phyloP scores from a whole-genome alignment of 2,113 vertebrate species.

The Carassius auratus region DNA sequence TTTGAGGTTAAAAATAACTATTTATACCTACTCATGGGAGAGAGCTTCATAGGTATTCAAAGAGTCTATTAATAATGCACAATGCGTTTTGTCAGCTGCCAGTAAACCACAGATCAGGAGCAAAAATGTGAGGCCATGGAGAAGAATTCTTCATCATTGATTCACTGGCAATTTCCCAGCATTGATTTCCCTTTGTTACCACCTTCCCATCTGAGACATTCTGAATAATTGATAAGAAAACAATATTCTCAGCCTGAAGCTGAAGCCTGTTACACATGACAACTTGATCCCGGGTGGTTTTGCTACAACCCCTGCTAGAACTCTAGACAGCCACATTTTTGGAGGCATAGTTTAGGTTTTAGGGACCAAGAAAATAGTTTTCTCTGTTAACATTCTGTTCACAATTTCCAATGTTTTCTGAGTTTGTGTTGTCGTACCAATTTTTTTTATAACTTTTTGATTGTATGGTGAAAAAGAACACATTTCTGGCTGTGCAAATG shows the following conservation, averaged over 20 bases:
- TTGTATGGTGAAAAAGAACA: not conserved
- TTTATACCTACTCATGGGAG: not conserved
- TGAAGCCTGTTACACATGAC: constrained; percentile 36
- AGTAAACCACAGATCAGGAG: constrained; percentile 58
- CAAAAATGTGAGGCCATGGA: constrained; percentile 33
- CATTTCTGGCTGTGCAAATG: too few species aligned
- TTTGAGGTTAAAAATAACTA: constrained; percentile 19
- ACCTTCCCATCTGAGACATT: constrained; percentile 50
- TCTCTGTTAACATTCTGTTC: not conserved
- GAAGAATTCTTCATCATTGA: constrained; percentile 42
- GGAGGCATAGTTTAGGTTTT: not conserved
- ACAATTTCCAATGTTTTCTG: not conserved
- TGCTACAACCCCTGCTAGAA: not conserved
- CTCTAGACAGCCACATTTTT: not conserved
- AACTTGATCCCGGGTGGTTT: constrained; percentile 27
- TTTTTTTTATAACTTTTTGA: not conserved
- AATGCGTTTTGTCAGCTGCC: constrained; percentile 59
- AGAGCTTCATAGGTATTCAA: constrained; percentile 36
- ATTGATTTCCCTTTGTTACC: constrained; percentile 59
- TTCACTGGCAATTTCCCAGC: constrained; percentile 52
- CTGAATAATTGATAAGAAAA: constrained; percentile 55
- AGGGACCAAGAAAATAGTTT: not conserved
- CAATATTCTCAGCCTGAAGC: constrained; percentile 28
- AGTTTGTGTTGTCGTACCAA: not conserved
- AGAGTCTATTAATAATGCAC: constrained; percentile 68